Evolutionary conservation across 2,113 vertebrate species (phyloP).

Genomic region (Tonatia bakeri): DNA sequence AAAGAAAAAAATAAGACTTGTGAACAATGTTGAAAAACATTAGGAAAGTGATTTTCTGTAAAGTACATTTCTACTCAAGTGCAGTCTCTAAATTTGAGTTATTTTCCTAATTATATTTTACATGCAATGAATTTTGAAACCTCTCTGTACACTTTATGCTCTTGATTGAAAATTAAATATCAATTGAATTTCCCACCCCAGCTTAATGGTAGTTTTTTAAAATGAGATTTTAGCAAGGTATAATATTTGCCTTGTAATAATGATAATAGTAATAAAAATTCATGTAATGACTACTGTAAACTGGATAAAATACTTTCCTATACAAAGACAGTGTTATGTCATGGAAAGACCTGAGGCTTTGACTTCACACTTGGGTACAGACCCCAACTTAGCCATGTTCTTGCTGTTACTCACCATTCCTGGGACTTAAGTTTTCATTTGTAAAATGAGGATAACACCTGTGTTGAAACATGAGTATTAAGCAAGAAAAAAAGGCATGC

Average conservation of each 20-base stretch:
- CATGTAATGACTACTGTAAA: neutral
- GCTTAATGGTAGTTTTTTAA: constrained; percentile 15
- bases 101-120: constrained; percentile 55
- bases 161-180: constrained; percentile 23
- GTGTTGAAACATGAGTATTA: neutral
- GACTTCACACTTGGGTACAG: neutral
- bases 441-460: neutral
- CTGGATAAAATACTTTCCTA: neutral
- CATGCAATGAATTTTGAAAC: constrained; percentile 34
- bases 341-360: neutral
- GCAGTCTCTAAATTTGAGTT: constrained; percentile 6
- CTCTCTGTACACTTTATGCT: neutral
- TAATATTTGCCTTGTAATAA: neutral
- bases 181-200: constrained; percentile 20
- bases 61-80: constrained; percentile 51
- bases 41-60: constrained; percentile 31
- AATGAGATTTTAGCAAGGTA: neutral
- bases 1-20: constrained; percentile 40
- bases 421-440: neutral
- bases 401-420: neutral
- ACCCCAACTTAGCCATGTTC: neutral
- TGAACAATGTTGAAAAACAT: constrained; percentile 61
- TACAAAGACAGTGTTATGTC: neutral
- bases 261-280: neutral
- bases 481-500: neutral